phyloP scores from a whole-genome alignment of 2,113 vertebrate species.

The Pseudopodoces humilis region DNA sequence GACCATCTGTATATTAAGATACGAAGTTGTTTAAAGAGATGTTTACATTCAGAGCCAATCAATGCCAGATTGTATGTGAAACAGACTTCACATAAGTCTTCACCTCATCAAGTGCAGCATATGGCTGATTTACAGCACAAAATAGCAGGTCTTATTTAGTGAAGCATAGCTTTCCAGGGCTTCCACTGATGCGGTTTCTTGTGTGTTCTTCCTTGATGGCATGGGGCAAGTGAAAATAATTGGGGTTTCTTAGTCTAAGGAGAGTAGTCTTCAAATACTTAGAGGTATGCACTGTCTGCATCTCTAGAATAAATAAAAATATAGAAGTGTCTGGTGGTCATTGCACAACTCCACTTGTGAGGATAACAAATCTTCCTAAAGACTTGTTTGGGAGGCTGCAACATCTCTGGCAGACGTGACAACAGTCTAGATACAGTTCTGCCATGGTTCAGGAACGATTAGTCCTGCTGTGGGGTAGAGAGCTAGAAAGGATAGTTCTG shows the following conservation, averaged over 20 bases:
- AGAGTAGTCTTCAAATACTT: background rate
- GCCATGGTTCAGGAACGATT: background rate
- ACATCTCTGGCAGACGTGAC: background rate
- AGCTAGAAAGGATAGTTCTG: background rate
- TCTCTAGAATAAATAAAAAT: background rate
- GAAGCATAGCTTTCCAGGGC: background rate
- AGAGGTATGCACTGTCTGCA: background rate
- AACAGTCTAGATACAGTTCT: background rate
- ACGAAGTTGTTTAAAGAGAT: background rate
- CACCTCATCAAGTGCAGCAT: background rate
- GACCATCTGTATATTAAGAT: background rate
- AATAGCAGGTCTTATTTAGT: background rate
- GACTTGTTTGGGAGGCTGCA: background rate
- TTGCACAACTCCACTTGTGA: accelerated
- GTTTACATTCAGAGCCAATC: background rate
- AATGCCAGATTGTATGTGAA: background rate
- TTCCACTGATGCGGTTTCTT: background rate
- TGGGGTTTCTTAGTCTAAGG: background rate
- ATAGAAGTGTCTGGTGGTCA: background rate
- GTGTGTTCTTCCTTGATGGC: background rate
- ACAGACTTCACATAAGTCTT: background rate
- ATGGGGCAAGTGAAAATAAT: background rate
- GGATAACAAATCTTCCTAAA: background rate
- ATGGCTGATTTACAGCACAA: background rate
- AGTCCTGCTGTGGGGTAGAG: background rate